Evolutionary conservation across 2,888 invertebrate species (phyloP).

Genomic region (Endotricha flammealis): DNA sequence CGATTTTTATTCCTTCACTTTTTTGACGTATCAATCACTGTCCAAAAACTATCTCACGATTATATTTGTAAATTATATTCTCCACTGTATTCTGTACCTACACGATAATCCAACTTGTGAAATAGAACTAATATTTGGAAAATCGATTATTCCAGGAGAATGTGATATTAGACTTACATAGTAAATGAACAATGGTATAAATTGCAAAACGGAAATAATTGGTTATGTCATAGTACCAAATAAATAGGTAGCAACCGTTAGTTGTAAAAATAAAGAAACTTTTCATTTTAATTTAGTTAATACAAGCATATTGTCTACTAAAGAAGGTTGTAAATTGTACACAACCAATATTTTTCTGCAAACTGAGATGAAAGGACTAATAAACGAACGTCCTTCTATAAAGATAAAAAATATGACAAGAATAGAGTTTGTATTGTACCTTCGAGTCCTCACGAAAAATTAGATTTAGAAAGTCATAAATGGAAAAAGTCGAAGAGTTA

Average conservation of each 20-base stretch:
- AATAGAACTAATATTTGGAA: conserved; percentile 19
- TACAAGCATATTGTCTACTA: conserved; percentile 11
- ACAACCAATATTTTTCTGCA: too few relatives aligned
- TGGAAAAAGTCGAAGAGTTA: conserved; percentile 11
- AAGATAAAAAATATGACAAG: neutral
- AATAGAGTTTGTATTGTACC: neutral
- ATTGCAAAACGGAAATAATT: conserved; percentile 13
- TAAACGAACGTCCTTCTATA: conserved; percentile 13
- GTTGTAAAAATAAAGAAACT: conserved; percentile 15
- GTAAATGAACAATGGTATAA: conserved; percentile 16
- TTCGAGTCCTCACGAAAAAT: neutral
- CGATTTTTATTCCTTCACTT: conserved; percentile 9
- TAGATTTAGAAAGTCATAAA: neutral
- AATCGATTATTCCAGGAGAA: conserved; percentile 14
- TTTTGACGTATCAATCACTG: conserved; percentile 14
- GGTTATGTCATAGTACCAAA: conserved; percentile 13
- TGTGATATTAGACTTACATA: conserved; percentile 19
- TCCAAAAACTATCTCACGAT: conserved; percentile 13
- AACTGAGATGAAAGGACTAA: neutral
- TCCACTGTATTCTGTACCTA: conserved; percentile 18
- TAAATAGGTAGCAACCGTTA: conserved; percentile 12
- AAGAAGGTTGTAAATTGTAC: too few relatives aligned
- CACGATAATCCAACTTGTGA: conserved; percentile 20
- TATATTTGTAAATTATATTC: conserved; percentile 18
- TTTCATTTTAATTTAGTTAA: conserved; percentile 10